Conservation (phyloP, 2,888 invertebrate genomes). For the Clanis bilineata region DNA sequence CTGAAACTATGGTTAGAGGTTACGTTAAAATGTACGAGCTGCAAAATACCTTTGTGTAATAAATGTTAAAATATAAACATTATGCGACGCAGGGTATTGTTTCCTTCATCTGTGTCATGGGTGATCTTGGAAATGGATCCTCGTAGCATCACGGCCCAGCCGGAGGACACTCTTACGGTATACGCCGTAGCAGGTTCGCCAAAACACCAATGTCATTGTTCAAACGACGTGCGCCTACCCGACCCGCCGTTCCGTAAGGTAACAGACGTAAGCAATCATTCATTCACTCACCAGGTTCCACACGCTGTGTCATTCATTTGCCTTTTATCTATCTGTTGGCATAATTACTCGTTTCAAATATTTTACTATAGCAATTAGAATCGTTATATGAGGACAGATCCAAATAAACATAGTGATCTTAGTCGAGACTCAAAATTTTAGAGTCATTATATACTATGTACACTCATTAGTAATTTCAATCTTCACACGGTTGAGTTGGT, state of each 20-base stretch:
- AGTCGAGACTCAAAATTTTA: too few relatives aligned
- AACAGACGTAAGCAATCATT: slow-evolving; percentile 58
- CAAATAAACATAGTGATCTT: too few relatives aligned
- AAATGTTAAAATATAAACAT: neutral
- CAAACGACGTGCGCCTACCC: slow-evolving; percentile 45
- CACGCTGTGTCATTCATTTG: slow-evolving; percentile 10
- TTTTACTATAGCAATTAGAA: neutral
- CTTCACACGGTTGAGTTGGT: too few relatives aligned
- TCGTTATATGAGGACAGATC: too few relatives aligned
- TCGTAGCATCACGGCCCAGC: slow-evolving; percentile 95
- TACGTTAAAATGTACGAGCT: neutral
- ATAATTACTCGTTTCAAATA: neutral
- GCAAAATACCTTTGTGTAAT: neutral
- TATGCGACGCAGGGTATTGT: slow-evolving; percentile 85
- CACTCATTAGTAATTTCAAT: too few relatives aligned
- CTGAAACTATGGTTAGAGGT: too few relatives aligned
- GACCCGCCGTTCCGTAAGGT: slow-evolving; percentile 74
- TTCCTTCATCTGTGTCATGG: slow-evolving; percentile 95
- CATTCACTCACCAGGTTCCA: slow-evolving; percentile 24
- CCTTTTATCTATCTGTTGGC: neutral
- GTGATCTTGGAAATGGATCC: slow-evolving; percentile 96
- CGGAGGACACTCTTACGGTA: slow-evolving; percentile 93
- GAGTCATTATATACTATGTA: too few relatives aligned
- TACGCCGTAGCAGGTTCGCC: slow-evolving; percentile 70
- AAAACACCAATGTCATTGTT: slow-evolving; percentile 60